Conservation (phyloP, 1,140 invertebrate genomes). For the Thaumatotibia leucotreta region DNA sequence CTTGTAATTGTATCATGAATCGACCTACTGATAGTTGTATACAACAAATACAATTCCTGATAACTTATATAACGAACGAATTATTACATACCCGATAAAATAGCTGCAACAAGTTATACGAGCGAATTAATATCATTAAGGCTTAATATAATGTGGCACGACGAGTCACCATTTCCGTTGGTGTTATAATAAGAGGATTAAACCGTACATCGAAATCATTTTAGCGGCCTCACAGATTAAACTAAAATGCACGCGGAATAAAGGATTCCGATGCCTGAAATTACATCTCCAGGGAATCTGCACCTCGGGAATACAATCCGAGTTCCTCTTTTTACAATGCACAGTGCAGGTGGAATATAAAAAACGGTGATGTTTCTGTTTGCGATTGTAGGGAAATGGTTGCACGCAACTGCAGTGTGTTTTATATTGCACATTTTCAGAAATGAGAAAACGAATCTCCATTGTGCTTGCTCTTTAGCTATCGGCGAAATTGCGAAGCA, state of each 20-base stretch:
- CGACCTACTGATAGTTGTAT: too few relatives aligned
- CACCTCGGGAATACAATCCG: background rate
- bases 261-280: background rate
- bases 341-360: background rate
- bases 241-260: constrained; percentile 9
- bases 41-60: too few relatives aligned
- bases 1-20: too few relatives aligned
- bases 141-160: background rate
- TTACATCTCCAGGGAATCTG: background rate
- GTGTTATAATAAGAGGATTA: constrained; percentile 7
- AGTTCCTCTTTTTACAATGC: background rate
- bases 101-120: background rate
- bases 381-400: background rate
- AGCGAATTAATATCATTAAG: background rate
- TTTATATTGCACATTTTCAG: background rate
- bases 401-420: background rate
- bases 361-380: background rate
- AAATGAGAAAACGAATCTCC: background rate
- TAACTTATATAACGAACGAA: too few relatives aligned
- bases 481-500: background rate
- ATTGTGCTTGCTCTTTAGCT: background rate
- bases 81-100: too few relatives aligned
- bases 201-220: constrained; percentile 10
- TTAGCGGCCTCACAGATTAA: background rate
- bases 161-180: background rate